Percentiles rank a stretch among this genome's conserved stretches.
These are phyloP conservation scores for Hyles vespertilio DNA, from an alignment of 1,140 invertebrate species.

Conservation along the genomic window DNA sequence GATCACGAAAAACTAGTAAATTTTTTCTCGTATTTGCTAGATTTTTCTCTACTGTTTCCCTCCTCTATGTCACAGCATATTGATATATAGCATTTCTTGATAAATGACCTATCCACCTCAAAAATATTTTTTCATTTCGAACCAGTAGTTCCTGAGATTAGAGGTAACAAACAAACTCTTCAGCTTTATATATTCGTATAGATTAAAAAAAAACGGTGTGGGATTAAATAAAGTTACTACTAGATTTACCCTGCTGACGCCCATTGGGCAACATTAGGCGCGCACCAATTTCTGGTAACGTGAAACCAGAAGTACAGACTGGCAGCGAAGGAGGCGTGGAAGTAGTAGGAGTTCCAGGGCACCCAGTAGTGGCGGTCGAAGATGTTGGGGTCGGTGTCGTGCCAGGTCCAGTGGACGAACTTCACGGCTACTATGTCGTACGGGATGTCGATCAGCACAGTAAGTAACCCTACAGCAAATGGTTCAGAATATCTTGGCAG, in stretches of 20 bases:
- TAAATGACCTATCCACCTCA: no score
- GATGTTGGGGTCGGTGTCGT: slow-evolving; percentile 90
- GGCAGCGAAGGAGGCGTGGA: slow-evolving; percentile 85
- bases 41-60: no score
- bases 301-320: slow-evolving; percentile 83
- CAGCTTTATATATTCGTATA: no score
- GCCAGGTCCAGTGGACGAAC: slow-evolving; percentile 90
- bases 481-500: slow-evolving; percentile 82
- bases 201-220: not conserved
- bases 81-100: no score
- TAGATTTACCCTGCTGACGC: slow-evolving; percentile 60
- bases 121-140: no score
- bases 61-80: no score
- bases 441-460: slow-evolving; percentile 86
- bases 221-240: not conserved
- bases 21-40: no score
- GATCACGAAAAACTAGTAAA: no score
- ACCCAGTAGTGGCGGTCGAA: slow-evolving; percentile 87
- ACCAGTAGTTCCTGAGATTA: no score
- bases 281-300: slow-evolving; percentile 74
- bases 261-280: slow-evolving; percentile 74
- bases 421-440: slow-evolving; percentile 89
- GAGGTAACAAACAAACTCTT: no score
- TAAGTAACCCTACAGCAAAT: slow-evolving; percentile 84
- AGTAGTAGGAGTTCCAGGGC: slow-evolving; percentile 87